Evolutionary conservation across 2,888 invertebrate genomes (phyloP), one percentile per base, ranked within the genome.

Genomic region (Tachina fera): DNA sequence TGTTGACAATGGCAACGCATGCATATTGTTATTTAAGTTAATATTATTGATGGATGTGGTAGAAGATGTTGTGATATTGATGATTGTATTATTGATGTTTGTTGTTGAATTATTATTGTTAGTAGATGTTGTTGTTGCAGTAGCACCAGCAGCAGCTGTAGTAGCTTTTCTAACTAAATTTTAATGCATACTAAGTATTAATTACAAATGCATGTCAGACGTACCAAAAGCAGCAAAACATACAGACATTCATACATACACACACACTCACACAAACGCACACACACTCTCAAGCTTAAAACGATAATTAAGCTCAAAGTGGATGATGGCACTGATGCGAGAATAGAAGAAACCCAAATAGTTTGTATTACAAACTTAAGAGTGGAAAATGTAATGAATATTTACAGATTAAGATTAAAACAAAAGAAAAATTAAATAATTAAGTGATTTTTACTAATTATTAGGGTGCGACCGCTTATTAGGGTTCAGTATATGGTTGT

Each of bases 91-190:
- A 88, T 88, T 87, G 86, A 75, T 84, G 76, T 68, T 83, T 67
- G 79, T 86, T 84, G 76, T 87, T 86, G 84, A 87, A 86, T 76
- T 83, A 83, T 80, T 80, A 72, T 70, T 83, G 67, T 70, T 72
- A 67, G 49, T 58, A 14, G 78, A 87, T 85, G 76, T 87, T 88
- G 83, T 83, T 86, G 87, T n/a, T n/a, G n/a, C n/a, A n/a, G n/a
- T n/a, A n/a, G n/a, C n/a, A n/a, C n/a, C 79, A 83, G 87, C 77
- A 68, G 58, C 58, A n/a, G 60, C 77, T 88, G 87, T 85, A 89
- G 89, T 89, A 89, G 88, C 87, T 89, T 90, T 89, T 89, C 88
- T 89, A 89, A 89, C 89, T 89, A 89, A 89, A 89, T 72, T 88
- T 87, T 84, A 88, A 88, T 87, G 83, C 76, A 80, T 61, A 65